These are phyloP conservation scores for Hypomecis atomaria DNA, from an alignment of 2,888 invertebrate species.

Conservation along the genomic window DNA sequence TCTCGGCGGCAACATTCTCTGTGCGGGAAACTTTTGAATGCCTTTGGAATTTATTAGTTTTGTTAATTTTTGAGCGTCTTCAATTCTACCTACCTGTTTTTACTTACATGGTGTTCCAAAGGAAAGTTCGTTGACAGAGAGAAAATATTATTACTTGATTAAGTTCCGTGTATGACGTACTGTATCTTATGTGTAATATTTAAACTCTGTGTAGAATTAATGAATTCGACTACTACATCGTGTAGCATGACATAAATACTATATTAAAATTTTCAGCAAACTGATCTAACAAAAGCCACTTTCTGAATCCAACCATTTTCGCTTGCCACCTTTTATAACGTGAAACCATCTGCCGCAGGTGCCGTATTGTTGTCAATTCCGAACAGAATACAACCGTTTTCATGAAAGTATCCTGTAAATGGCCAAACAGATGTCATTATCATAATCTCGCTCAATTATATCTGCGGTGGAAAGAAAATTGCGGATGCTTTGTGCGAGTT, in stretches of 20 bases:
- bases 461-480: slow-evolving; percentile 50
- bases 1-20: slow-evolving; percentile 52
- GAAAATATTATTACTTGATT: no score
- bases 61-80: slow-evolving; percentile 5
- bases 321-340: slow-evolving; percentile 39
- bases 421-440: slow-evolving; percentile 44
- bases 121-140: no score
- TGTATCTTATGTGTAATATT: no score
- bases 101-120: no score
- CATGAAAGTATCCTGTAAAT: slow-evolving; percentile 20
- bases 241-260: no score
- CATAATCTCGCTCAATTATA: slow-evolving; percentile 49
- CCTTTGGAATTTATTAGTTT: slow-evolving; percentile 65
- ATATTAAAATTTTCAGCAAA: not conserved
- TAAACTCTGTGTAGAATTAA: no score
- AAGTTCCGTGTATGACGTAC: no score
- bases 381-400: slow-evolving; percentile 30
- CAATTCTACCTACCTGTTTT: no score
- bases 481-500: slow-evolving; percentile 49
- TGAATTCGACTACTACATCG: no score
- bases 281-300: slow-evolving; percentile 4
- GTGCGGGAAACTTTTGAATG: slow-evolving; percentile 56
- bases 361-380: slow-evolving; percentile 33
- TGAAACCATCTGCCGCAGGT: slow-evolving; percentile 44
- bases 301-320: slow-evolving; percentile 6